A percentile compares a stretch with the other conserved stretches of the same genome.
Conservation (phyloP, 2,797 vertebrate genomes). For the Rhincodon typus region DNA sequence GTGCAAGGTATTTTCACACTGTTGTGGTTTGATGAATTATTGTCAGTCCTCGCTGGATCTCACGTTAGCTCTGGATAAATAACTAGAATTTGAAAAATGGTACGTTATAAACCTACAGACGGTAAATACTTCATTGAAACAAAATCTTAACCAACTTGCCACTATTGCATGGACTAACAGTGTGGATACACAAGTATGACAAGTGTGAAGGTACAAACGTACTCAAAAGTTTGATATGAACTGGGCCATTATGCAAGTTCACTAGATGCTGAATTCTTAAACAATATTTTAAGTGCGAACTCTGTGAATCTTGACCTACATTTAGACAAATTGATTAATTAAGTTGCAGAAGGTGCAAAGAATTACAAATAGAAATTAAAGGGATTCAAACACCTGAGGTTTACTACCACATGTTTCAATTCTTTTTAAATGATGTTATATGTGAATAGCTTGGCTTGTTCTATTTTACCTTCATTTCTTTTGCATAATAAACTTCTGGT, state of each 20-base stretch:
- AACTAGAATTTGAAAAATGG: not conserved
- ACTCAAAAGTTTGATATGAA: not conserved
- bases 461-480: too few species aligned
- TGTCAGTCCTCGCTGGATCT: not conserved
- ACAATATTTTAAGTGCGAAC: not conserved
- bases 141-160: slow-evolving; percentile 10
- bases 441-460: too few species aligned
- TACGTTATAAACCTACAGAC: not conserved
- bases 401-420: too few species aligned
- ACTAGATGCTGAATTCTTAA: not conserved
- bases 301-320: not conserved
- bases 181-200: not conserved
- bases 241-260: not conserved
- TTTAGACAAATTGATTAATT: not conserved
- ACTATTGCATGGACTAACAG: not conserved
- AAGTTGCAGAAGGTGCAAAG: not conserved
- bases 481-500: too few species aligned
- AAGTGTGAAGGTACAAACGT: not conserved
- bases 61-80: not conserved
- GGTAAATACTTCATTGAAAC: not conserved
- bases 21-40: not conserved
- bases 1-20: not conserved
- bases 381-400: too few species aligned
- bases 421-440: too few species aligned
- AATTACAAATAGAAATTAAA: not conserved